Percentiles rank a stretch among this genome's conserved stretches.
Conservation (phyloP, 2,888 invertebrate genomes). For the Orthosia gothica region DNA sequence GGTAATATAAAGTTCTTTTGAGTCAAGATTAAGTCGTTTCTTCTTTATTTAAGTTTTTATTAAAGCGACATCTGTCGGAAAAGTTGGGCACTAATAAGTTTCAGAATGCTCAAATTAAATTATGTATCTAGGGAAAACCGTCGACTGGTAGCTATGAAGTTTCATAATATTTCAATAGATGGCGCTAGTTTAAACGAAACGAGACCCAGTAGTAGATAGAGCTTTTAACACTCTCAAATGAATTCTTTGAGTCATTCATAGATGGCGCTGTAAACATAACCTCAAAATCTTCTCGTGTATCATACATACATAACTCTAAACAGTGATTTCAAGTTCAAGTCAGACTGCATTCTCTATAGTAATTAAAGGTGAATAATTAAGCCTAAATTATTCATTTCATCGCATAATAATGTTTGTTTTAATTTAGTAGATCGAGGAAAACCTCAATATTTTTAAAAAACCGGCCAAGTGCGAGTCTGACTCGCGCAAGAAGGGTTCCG, state of each 20-base stretch:
- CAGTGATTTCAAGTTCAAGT: constrained; percentile 17
- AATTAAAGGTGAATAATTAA: constrained; percentile 17
- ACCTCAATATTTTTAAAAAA: constrained; percentile 14
- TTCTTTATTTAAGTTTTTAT: background rate
- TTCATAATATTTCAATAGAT: constrained; percentile 24
- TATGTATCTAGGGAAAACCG: no score
- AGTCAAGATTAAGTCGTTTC: background rate
- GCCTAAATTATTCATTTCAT: background rate
- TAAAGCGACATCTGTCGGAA: constrained; percentile 22
- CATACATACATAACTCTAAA: background rate
- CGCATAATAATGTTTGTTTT: constrained; percentile 38
- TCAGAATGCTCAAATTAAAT: background rate
- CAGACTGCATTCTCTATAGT: background rate
- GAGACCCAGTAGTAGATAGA: background rate
- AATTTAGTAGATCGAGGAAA: constrained; percentile 30
- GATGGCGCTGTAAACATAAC: constrained; percentile 47
- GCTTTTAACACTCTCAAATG: background rate
- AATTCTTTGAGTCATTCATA: background rate
- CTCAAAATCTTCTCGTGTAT: constrained; percentile 22
- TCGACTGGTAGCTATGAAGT: background rate
- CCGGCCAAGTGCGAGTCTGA: no score
- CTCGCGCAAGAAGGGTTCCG: no score
- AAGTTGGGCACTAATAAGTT: background rate
- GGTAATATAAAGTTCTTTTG: background rate
- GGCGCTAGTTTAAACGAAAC: background rate